Evolutionary conservation across 2,888 invertebrate genomes (phyloP).

Genomic region (Creontiades dilutus): DNA sequence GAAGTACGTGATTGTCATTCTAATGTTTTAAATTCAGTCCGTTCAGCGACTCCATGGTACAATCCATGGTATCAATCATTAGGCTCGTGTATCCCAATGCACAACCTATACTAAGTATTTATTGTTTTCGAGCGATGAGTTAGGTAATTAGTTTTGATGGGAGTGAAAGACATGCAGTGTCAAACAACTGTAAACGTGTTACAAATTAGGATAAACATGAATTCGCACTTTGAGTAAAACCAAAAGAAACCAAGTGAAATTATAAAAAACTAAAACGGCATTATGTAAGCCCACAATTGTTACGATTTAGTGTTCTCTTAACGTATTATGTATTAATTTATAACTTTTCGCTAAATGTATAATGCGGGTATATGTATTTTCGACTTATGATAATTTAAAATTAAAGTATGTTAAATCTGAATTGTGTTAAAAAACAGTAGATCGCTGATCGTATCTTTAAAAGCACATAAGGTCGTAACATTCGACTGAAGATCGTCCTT

Average conservation of each 20-base stretch:
- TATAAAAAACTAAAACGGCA: background rate
- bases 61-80: background rate
- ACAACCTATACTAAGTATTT: background rate
- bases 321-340: background rate
- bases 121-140: background rate
- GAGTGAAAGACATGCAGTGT: background rate
- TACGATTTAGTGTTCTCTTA: background rate
- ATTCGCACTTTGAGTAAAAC: conserved; percentile 1
- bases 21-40: background rate
- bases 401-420: background rate
- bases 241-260: background rate
- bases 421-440: conserved; percentile 1
- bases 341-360: background rate
- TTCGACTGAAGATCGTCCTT: no score
- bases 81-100: background rate
- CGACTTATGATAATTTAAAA: conserved; percentile 8
- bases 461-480: background rate
- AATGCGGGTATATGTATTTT: background rate
- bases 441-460: conserved; percentile 10
- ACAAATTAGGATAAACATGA: background rate
- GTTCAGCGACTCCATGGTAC: background rate
- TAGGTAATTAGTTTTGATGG: background rate
- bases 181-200: background rate
- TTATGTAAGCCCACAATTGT: background rate
- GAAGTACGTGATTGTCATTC: conserved; percentile 8